Percentiles rank a stretch among this genome's conserved stretches.
phyloP scores from a whole-genome alignment of 2,113 vertebrate species.

The Zingel zingel region DNA sequence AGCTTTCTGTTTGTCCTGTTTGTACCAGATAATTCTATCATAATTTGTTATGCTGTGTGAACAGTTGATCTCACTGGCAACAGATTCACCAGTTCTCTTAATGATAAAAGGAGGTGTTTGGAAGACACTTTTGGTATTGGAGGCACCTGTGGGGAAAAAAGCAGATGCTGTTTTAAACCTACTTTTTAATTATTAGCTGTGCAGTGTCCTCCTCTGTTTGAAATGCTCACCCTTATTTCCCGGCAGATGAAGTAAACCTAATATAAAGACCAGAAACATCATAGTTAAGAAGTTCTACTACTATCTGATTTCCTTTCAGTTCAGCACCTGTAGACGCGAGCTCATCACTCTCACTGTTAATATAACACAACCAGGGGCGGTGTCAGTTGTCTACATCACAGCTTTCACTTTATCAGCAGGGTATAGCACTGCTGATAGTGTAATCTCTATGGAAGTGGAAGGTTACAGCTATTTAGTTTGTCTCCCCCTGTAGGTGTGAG shows the following conservation, averaged over 20 bases:
- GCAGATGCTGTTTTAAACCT: neutral
- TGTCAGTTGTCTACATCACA: too few species aligned
- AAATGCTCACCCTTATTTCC: constrained; percentile 20
- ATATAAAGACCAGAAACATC: constrained; percentile 18
- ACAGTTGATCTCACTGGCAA: constrained; percentile 58
- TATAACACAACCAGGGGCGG: too few species aligned
- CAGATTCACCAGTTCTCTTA: constrained; percentile 44
- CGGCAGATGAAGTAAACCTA: constrained; percentile 17
- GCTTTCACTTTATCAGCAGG: too few species aligned
- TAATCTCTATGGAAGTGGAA: too few species aligned
- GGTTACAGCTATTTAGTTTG: too few species aligned
- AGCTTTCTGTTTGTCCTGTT: constrained; percentile 17
- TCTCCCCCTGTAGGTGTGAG: neutral
- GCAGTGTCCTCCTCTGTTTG: neutral
- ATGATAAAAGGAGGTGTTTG: constrained; percentile 65
- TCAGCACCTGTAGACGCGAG: neutral
- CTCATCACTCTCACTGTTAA: neutral
- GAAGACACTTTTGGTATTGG: neutral
- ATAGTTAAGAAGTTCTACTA: constrained; percentile 4
- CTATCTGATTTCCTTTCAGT: neutral
- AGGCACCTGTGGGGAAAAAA: constrained; percentile 39
- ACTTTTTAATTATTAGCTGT: fast-evolving
- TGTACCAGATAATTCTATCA: constrained; percentile 68
- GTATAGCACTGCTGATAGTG: too few species aligned
- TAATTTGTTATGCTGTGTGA: constrained; percentile 15